Base-by-base conservation (phyloP, 2,888 invertebrate genomes). In the Drosophila anomelani region DNA sequence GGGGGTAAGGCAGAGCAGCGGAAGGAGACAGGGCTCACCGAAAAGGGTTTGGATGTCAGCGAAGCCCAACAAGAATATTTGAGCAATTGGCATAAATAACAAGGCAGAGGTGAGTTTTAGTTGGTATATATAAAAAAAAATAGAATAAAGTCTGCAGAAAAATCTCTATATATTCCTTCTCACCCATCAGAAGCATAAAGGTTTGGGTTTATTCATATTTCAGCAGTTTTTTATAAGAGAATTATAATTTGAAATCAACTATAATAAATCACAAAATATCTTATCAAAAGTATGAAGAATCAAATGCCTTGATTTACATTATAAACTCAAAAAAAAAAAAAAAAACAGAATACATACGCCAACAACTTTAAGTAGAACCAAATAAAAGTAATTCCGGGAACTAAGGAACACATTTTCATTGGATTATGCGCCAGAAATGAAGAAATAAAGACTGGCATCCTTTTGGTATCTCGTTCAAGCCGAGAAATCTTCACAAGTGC, bases 51-150 rank as follows among this genome's bases (percentile, higher is more conserved):
- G 41, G 43, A 49, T 73, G 43, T 66, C 75, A 58, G 54, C 54
- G 72, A 73, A 73, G 72, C 75, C 72, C 32, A 23, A 66, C 26
- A 72, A 72, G 34, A 51, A 41, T 38, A 53, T 46, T 44, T 53
- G 41, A 39, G 59, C n/a, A 32, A 17, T 29, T 15, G n/a, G 47
- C 46, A 29, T 3, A 32, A 17, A 34, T 20, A 20, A 20, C 51
- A 5, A 36, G 3, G 2, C 2, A 34, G 34, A 32, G 4, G 32
- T 12, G 1, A 15, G 15, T 15, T 36, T 15, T 9, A 15, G 15
- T 36, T 20, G 4, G 8, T 2, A 20, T 2, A 34, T 3, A 0
- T 13, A 0, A n/a, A 49, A 9, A 9, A 0, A 15, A 20, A 5
- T 20, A 20, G 34, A 4, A 51, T 20, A 6, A n/a, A 6, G 3